Percentiles rank a stretch among this genome's conserved stretches.
Evolutionary conservation across 2,888 invertebrate species (phyloP).

Genomic region (Dolichomitus sp.): DNA sequence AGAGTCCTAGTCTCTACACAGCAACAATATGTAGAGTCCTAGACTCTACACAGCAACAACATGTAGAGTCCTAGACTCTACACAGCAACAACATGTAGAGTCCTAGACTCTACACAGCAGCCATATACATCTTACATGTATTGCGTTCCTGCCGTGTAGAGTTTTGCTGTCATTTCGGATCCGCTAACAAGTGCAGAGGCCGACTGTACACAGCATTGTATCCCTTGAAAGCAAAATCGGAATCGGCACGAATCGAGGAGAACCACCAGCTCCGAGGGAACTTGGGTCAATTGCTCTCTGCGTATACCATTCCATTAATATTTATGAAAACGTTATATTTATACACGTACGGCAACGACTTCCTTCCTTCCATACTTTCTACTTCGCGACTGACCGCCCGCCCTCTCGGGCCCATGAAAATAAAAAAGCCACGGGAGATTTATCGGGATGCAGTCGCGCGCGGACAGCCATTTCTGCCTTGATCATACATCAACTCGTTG

Average conservation of each 20-base stretch:
- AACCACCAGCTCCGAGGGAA: constrained; percentile 14
- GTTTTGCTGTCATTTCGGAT: no score
- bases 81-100: no score
- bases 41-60: no score
- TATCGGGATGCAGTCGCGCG: constrained; percentile 80
- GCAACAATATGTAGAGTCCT: no score
- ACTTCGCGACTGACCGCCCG: constrained; percentile 47
- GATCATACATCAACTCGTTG: constrained; percentile 81
- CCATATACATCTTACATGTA: no score
- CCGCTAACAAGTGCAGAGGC: no score
- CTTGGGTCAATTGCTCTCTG: constrained; percentile 63
- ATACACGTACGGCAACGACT: constrained; percentile 80
- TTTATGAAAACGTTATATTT: constrained; percentile 84
- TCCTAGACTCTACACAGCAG: no score
- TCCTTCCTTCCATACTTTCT: constrained; percentile 29
- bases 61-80: no score
- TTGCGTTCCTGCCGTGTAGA: no score
- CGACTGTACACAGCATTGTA: no score
- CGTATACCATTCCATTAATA: constrained; percentile 77
- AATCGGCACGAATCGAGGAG: not conserved
- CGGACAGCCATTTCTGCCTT: constrained; percentile 82
- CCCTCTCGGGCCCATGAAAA: constrained; percentile 49
- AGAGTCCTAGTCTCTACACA: no score
- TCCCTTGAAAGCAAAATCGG: not conserved
- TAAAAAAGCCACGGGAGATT: constrained; percentile 77